Percentiles rank a stretch among this genome's conserved stretches.
Conservation (phyloP, 2,797 vertebrate species). For the Eremophila alpestris region DNA sequence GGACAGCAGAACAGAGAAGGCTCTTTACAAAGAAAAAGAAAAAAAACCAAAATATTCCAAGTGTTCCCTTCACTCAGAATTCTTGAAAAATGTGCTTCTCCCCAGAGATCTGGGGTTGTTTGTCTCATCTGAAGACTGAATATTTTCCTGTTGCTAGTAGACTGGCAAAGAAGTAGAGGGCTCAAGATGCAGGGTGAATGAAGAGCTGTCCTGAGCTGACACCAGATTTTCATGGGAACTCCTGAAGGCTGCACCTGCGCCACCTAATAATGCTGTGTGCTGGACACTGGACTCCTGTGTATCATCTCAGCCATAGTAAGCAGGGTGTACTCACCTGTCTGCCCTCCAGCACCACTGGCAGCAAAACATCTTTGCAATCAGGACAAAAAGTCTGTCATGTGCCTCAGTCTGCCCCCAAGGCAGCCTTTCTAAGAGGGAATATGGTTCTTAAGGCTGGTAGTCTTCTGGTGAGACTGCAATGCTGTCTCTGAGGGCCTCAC, state of each 20-base stretch:
- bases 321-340: background rate
- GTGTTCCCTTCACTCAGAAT: constrained; percentile 37
- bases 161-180: background rate
- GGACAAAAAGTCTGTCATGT: background rate
- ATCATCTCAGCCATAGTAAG: background rate
- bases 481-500: background rate
- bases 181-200: background rate
- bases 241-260: background rate
- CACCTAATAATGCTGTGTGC: background rate
- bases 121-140: background rate
- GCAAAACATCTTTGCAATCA: background rate
- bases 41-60: background rate
- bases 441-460: background rate
- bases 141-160: background rate
- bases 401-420: background rate
- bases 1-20: constrained; percentile 18
- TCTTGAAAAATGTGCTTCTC: constrained; percentile 38
- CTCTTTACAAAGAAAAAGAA: background rate
- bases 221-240: background rate
- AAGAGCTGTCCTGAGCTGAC: background rate
- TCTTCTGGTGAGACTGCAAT: background rate
- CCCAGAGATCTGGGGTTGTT: background rate
- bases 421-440: background rate
- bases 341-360: background rate
- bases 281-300: no score